Base-by-base conservation (phyloP, 2,888 invertebrate genomes). In the Crocallis elinguaria region DNA sequence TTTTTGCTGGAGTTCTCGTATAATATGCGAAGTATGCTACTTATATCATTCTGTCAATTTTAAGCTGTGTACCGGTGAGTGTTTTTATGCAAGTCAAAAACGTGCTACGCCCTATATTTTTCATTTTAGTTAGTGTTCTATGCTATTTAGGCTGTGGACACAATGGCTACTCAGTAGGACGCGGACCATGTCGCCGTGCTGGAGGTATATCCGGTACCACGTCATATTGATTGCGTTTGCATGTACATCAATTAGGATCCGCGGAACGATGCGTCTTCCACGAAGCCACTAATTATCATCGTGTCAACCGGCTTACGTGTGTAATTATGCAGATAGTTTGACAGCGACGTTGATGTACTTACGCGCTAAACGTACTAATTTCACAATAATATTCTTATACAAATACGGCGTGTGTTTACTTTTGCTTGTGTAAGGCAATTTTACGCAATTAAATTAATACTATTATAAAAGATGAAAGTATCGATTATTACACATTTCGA, bases 161-260 rank as follows among this genome's bases (percentile, higher is more conserved):
- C 58, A 58, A 54, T 59, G 52, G 44, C 38, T 42, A 45, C 53
- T 54, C 38, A 13, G 38, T 16, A 49, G 43, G 53, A 21, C 29
- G 35, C 49, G 52, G 41, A 51, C 60, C 60, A 48, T 62, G 64
- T 69, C 66, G 70, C 69, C 69, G 67, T 75, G 75, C 73, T 72
- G 69, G 65, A 65, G 75, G 74, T 73, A 84, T 82, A 84, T 85
- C 88, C 85, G 79, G 73, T 74, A 76, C 66, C 73, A 75, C 78
- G 80, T 79, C 82, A 79, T 84, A 89, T 87, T 89, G 90, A 90
- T 90, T 88, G 90, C 86, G 80, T 90, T 90, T 88, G 83, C 90
- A 78, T 90, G 90, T 90, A 84, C 81, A 87, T 88, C 89, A 90
- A 90, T 90, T 90, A 90, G 82, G 83, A 80, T 84, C 71, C 81